Base-by-base conservation (phyloP, 2,888 invertebrate species). In the Mythimna lalbum region DNA sequence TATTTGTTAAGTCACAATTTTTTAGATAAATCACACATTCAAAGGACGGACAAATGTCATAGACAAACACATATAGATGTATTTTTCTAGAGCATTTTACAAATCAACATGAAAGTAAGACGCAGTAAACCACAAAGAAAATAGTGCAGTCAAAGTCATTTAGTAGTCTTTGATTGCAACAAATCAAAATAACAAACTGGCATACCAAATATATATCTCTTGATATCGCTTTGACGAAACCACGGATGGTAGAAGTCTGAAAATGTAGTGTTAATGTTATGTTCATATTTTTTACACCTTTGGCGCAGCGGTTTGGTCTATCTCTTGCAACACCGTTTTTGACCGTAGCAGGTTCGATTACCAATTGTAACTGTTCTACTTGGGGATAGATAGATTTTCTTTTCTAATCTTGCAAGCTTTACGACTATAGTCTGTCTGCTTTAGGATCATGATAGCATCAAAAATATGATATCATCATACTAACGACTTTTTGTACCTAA, bases 131-230 rank as follows among this genome's bases (percentile, higher is more conserved):
- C 36, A 53, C 19, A 60, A 55, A 70, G 27, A 33, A 49, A 27
- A 31, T 65, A 64, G 65, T 53, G 31, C 56, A 66, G 43, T 66
- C 65, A 76, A 76, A 76, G 63, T 69, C 55, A 66, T 66, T 72
- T 73, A 67, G 69, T 81, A 68, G 69, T 78, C 78, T 73, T 72
- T 71, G 63, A 81, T 65, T 63, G 57, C 53, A 33, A 73, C 56
- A 70, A 60, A 33, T 39, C 17, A 43, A 43, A 66, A 55, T 50
- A 80, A 72, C 71, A 86, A 85, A 78, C 79, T 56, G 64, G 89
- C 94, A 90, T 95, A 95, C 95, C 95, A 89, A 94, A 91, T 73
- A 95, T 90, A 79, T 88, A 90, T 87, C 90, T 90, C 77, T 89
- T 91, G 86, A 94, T 87, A 86, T 92, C 90, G 83, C 90, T 91